Base-by-base conservation (phyloP, 2,797 vertebrate genomes). In the Clangula hyemalis region DNA sequence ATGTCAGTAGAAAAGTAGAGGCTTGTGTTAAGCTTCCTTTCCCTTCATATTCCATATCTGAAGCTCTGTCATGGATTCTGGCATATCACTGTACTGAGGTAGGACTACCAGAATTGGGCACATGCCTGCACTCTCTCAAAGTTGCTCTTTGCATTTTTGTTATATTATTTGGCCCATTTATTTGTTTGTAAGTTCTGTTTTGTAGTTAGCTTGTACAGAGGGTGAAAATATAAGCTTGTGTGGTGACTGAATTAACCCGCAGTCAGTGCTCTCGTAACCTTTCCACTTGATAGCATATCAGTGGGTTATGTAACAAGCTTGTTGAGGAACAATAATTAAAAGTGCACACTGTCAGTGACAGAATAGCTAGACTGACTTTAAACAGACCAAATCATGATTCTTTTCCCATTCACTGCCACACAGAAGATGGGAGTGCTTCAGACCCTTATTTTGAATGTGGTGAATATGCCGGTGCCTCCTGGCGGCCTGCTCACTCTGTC, bases 51-150 rank as follows among this genome's bases (percentile, higher is more conserved):
- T 80, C 86, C 11, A 1, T 43, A 51, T 66, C 24, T 47, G 66
- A 57, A 68, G 10, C 7, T 54, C 47, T 54, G 19, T 28, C 38
- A 19, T 24, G 56, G 73, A 34, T 77, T 93, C 36, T 68, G 45
- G 12, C 2, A 0, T 47, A 25, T 53, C 17, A 1, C 11, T 5
- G 34, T 25, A 21, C 54, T 25, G 25, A 47, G 6, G 7, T 47
- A 32, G 21, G 38, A 53, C 61, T 65, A 21, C 36, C 3, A 1
- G 39, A 64, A 14, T 9, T 71, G 62, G 53, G 47, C 45, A 41
- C 0, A 0, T 51, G 21, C 21, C 7, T 57, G 25, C 0, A 0
- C 12, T 57, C 32, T 47, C 36, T 89, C 51, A 47, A 45, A 85
- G 27, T n/a, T 22, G 15, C 58, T 66, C 11, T 43, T 57, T 32